phyloP scores from a whole-genome alignment of 1,140 invertebrate genomes.

The Ceratosolen fusciceps region DNA sequence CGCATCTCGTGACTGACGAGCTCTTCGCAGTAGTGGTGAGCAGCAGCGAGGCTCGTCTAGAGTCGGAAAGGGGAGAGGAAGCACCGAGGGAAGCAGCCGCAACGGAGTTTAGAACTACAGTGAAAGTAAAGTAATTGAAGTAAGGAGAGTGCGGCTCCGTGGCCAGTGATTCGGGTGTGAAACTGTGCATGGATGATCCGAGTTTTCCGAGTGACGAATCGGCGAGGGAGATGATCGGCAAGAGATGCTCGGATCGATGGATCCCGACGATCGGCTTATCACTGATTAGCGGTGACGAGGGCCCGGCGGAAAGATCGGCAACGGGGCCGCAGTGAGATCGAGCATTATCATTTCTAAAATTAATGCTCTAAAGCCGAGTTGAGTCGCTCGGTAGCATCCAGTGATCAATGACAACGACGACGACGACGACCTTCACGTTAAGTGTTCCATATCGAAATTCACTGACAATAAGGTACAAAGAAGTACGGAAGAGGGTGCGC shows the following conservation, averaged over 20 bases:
- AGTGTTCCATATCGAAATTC: neutral
- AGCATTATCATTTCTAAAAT: slow-evolving; percentile 41
- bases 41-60: neutral
- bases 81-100: too few species aligned
- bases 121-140: slow-evolving; percentile 14
- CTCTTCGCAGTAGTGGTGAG: slow-evolving; percentile 15
- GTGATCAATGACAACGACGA: slow-evolving; percentile 8
- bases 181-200: slow-evolving; percentile 25
- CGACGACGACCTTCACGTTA: too few species aligned
- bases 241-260: too few species aligned
- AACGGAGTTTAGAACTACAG: slow-evolving; percentile 12
- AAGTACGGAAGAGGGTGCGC: too few species aligned
- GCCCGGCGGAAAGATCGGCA: neutral
- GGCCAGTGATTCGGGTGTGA: slow-evolving; percentile 40
- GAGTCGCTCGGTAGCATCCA: neutral
- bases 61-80: neutral
- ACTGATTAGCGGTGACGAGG: too few species aligned
- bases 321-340: neutral
- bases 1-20: neutral
- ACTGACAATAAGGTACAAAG: too few species aligned
- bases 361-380: slow-evolving; percentile 9
- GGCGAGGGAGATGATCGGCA: too few species aligned
- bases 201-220: slow-evolving; percentile 1
- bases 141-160: slow-evolving; percentile 8
- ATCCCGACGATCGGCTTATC: too few species aligned